A percentile compares a stretch with the other conserved stretches of the same genome.
These are phyloP conservation scores for Phymatocera aterrima DNA, from an alignment of 2,888 invertebrate species.

Conservation along the genomic window DNA sequence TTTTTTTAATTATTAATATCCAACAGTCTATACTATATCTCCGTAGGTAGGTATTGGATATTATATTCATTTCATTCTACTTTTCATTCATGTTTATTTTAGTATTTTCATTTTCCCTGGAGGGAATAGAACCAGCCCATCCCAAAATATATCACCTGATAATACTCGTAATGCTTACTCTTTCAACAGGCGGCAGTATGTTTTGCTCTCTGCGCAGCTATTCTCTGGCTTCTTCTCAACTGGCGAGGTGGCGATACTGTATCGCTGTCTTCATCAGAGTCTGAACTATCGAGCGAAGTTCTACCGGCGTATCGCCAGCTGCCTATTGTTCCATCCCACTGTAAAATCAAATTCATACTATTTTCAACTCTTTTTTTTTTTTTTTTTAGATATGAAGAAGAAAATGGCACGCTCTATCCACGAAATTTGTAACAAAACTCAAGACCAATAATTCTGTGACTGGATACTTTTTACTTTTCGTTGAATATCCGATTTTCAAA, in stretches of 20 bases:
- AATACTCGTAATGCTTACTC: slow-evolving; percentile 14
- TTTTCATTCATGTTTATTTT: neutral
- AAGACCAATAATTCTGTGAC: too few species aligned
- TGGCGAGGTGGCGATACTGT: slow-evolving; percentile 54
- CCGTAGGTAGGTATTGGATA: slow-evolving; percentile 13
- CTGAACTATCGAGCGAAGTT: slow-evolving; percentile 52
- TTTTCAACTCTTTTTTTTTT: neutral
- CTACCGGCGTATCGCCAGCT: slow-evolving; percentile 67
- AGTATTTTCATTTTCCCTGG: too few species aligned
- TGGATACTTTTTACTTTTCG: too few species aligned
- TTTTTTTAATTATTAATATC: slow-evolving; percentile 20
- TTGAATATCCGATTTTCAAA: too few species aligned
- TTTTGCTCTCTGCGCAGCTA: slow-evolving; percentile 62
- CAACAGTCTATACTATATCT: too few species aligned
- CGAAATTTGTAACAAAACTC: too few species aligned
- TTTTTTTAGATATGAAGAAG: too few species aligned
- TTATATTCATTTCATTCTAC: neutral
- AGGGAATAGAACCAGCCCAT: slow-evolving; percentile 42
- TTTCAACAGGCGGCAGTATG: slow-evolving; percentile 58
- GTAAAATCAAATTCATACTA: slow-evolving; percentile 44
- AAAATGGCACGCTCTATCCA: too few species aligned
- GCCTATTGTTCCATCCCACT: slow-evolving; percentile 73
- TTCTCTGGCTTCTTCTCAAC: slow-evolving; percentile 65
- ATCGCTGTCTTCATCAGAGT: slow-evolving; percentile 58
- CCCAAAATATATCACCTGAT: slow-evolving; percentile 33